Evolutionary conservation across 2,888 invertebrate species (phyloP), one percentile per base, ranked within the genome.

Genomic region (Agriopis leucophaearia): DNA sequence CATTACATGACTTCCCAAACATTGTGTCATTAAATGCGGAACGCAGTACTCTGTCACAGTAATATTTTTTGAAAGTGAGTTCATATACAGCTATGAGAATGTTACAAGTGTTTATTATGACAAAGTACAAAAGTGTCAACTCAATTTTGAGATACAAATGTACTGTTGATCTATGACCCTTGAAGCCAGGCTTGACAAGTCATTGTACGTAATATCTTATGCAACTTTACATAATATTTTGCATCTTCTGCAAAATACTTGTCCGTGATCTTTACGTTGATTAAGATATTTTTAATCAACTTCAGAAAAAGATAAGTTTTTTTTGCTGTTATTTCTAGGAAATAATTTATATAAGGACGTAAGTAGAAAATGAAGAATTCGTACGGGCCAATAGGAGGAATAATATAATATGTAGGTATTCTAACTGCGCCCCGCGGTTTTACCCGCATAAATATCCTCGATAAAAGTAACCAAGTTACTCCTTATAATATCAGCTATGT

Each of bases 171-270:
- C 51, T 47, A 18, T 66, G 66, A 57, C 56, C 56, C 44, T 52
- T 51, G 47, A 27, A 42, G 61, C 57, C 45, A 51, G 45, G 55
- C 5, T 56, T 60, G 50, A 56, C 51, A 51, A 66, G 61, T 47
- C 52, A 62, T 62, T 61, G 36, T 27, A 36, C 47, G 55, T 60
- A 60, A 48, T 52, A n/a, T 55, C 38, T 59, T 48, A 54, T 47
- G 58, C 59, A 65, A 58, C 42, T 40, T 55, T 55, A 48, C 35
- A 16, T 65, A 48, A 65, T 48, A 54, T 59, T 52, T 64, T 27
- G n/a, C 18, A 35, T 16, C 40, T 55, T 62, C 38, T 51, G 42
- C 35, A 18, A 27, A 13, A 40, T 6, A 9, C 13, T 44, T 16
- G 55, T 42, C 7, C 16, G 3, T 38, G 38, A 9, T 8, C 9